phyloP scores from a whole-genome alignment of 2,888 invertebrate species.

The Drosophila tripunctata region DNA sequence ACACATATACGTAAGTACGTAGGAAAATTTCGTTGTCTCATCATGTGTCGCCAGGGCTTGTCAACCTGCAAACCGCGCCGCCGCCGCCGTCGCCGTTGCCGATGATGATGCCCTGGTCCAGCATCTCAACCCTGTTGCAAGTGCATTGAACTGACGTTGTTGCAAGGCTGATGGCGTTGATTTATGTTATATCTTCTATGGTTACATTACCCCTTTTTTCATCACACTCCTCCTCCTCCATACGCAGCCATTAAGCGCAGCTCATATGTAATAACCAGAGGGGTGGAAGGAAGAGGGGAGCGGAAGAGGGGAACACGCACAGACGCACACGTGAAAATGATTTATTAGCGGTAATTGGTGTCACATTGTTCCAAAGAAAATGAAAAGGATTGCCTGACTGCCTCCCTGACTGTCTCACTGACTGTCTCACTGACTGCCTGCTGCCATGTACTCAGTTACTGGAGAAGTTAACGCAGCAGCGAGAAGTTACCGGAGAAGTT shows the following conservation, averaged over 20 bases:
- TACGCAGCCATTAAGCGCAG: slow-evolving; percentile 68
- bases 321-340: slow-evolving; percentile 70
- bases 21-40: slow-evolving; percentile 71
- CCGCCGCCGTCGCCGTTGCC: neutral
- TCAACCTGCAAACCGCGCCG: slow-evolving; percentile 77
- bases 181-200: slow-evolving; percentile 79
- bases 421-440: too few relatives aligned
- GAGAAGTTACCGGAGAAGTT: slow-evolving; percentile 5
- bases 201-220: slow-evolving; percentile 62
- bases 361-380: slow-evolving; percentile 76
- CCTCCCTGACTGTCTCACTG: too few relatives aligned
- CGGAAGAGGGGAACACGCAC: slow-evolving; percentile 13
- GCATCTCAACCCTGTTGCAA: slow-evolving; percentile 52
- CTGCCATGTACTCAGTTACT: too few relatives aligned
- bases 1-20: slow-evolving; percentile 17
- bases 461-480: slow-evolving; percentile 9
- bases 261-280: slow-evolving; percentile 63
- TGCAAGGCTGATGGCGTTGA: slow-evolving; percentile 78
- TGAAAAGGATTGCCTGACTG: slow-evolving; percentile 73
- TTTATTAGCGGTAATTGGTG: slow-evolving; percentile 82
- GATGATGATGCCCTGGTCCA: neutral
- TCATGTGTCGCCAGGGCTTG: slow-evolving; percentile 76
- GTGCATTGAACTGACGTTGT: slow-evolving; percentile 73
- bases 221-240: neutral
- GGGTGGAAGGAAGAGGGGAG: neutral